Conservation (phyloP, 2,113 vertebrate genomes). For the Grallaria varia region DNA sequence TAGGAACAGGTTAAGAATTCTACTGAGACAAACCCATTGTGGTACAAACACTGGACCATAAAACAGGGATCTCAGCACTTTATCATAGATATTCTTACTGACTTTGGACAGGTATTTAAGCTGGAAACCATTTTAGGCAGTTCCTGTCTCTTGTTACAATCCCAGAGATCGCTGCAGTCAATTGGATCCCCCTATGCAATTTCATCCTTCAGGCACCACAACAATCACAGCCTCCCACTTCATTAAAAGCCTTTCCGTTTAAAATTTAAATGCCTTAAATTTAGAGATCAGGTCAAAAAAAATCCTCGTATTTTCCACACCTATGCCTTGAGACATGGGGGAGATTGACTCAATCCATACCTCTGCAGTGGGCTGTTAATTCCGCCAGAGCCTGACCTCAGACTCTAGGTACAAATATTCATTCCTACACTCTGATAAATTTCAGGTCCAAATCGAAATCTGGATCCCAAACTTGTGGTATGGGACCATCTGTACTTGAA, state of each 20-base stretch:
- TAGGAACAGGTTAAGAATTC: not conserved
- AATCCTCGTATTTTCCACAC: not conserved
- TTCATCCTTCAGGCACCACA: not conserved
- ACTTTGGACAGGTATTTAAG: not conserved
- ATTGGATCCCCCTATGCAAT: not conserved
- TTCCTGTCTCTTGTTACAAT: not conserved
- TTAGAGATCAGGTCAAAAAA: not conserved
- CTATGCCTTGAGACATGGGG: not conserved
- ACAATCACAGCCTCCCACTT: not conserved
- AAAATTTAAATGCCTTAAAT: not conserved
- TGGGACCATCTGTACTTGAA: conserved; percentile 36
- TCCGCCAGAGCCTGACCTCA: not conserved
- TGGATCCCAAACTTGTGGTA: conserved; percentile 28
- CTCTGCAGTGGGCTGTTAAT: not conserved
- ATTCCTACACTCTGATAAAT: not conserved
- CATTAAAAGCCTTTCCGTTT: not conserved
- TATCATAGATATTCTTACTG: not conserved
- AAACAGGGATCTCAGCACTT: not conserved
- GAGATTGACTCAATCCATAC: not conserved
- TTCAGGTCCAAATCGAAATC: conserved; percentile 14
- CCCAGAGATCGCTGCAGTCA: not conserved
- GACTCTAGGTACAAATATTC: not conserved
- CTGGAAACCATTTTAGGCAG: not conserved
- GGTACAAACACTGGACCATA: not conserved
- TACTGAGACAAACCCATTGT: not conserved